Evolutionary conservation across 2,888 invertebrate genomes (phyloP).

Genomic region (Apamea monoglypha): DNA sequence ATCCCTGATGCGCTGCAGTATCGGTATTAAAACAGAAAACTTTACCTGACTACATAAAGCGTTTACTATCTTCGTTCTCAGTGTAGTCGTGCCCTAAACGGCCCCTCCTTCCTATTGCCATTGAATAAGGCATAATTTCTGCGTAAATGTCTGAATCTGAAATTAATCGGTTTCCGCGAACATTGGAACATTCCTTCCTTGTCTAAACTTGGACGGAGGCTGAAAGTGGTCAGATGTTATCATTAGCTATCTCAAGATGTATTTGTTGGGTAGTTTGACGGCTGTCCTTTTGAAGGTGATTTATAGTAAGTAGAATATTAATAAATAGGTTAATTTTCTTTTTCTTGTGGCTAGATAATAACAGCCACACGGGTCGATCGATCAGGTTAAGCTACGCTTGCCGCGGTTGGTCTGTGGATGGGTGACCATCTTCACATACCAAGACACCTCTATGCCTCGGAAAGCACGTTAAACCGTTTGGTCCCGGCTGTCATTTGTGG

Average conservation of each 20-base stretch:
- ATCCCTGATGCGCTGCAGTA: too few species aligned
- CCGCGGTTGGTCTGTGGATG: too few species aligned
- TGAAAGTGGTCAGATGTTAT: constrained; percentile 44
- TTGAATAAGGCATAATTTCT: constrained; percentile 72
- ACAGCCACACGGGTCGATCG: too few species aligned
- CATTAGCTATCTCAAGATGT: constrained; percentile 37
- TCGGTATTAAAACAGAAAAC: background rate
- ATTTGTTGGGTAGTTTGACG: constrained; percentile 34
- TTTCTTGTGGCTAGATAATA: too few species aligned
- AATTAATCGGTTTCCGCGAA: constrained; percentile 76
- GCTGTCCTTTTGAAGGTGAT: background rate
- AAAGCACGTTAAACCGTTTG: too few species aligned
- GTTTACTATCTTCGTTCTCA: constrained; percentile 9
- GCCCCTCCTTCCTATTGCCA: constrained; percentile 55
- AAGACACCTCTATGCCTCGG: too few species aligned
- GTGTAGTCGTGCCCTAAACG: constrained; percentile 25
- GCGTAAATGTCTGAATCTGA: constrained; percentile 73
- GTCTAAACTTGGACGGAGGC: constrained; percentile 52
- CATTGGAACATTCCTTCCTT: constrained; percentile 60
- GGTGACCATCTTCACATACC: too few species aligned
- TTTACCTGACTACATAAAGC: background rate
- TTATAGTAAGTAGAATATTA: background rate
- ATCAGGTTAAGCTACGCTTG: too few species aligned
- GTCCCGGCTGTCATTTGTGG: too few species aligned
- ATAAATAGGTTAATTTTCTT: background rate